These are phyloP conservation scores for Crossaster papposus DNA, from an alignment of 53 echinoderm and acorn worm species.

Conservation along the genomic window DNA sequence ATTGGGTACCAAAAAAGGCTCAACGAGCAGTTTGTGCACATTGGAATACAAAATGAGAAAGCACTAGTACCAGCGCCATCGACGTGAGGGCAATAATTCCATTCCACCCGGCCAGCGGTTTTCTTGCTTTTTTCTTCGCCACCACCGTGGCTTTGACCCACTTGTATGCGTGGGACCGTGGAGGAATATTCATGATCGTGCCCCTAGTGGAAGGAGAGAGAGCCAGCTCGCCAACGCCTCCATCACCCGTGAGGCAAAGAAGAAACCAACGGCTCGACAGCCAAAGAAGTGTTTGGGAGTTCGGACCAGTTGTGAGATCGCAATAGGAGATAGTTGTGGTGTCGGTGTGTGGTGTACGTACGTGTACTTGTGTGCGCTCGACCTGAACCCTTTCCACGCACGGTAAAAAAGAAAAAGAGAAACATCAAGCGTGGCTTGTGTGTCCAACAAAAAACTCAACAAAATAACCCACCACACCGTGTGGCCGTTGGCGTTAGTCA, in stretches of 20 bases:
- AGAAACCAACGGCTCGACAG: not conserved
- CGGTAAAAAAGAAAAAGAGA: not conserved
- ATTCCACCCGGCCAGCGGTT: slow-evolving; percentile 46
- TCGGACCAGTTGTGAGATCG: slow-evolving; percentile 31
- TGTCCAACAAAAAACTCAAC: slow-evolving; percentile 13
- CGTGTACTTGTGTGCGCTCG: slow-evolving; percentile 12
- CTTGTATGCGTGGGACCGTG: slow-evolving; percentile 65
- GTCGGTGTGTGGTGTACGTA: not conserved
- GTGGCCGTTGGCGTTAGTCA: slow-evolving; percentile 60
- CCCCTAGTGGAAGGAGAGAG: slow-evolving; percentile 44
- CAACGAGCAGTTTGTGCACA: not conserved
- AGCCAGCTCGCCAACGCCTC: slow-evolving; percentile 34
- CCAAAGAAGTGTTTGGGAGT: slow-evolving; percentile 26
- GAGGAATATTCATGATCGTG: slow-evolving; percentile 65
- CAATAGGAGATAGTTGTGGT: slow-evolving; percentile 41
- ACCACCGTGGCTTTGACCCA: slow-evolving; percentile 64
- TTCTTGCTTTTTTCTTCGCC: slow-evolving; percentile 56
- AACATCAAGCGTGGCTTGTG: slow-evolving; percentile 8
- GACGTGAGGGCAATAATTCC: slow-evolving; percentile 59
- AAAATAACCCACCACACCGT: slow-evolving; percentile 31
- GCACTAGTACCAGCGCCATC: slow-evolving; percentile 49
- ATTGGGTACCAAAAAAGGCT: not conserved
- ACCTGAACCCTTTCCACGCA: slow-evolving; percentile 24
- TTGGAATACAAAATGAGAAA: slow-evolving; percentile 51
- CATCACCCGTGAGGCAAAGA: not conserved